Base-by-base conservation (phyloP, 2,797 vertebrate species). In the Synaphobranchus kaupii region DNA sequence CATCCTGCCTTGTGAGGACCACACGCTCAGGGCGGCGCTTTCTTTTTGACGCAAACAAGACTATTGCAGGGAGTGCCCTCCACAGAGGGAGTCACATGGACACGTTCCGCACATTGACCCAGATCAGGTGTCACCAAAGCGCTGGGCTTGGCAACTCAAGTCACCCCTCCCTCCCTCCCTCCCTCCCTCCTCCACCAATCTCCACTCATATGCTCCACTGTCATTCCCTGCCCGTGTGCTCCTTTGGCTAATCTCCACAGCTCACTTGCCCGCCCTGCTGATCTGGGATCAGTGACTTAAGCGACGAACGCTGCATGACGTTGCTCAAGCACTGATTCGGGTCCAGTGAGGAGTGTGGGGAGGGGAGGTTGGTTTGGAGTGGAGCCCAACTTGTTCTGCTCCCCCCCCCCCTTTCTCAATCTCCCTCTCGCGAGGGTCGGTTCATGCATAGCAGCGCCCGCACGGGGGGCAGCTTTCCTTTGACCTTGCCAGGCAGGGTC, bases 81-180 rank as follows among this genome's bases (percentile, higher is more conserved):
- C n/a, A n/a, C 84, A 4, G 13, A 78, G 84, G 89, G 2, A 89
- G 80, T 94, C 92, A 94, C 93, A 91, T 93, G 93, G 84, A 87
- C 48, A 7, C 39, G 48, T 82, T 81, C 85, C 88, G 90, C 84
- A 78, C 50, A 76, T 86, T 50, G 31, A 13, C 48, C 20, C 10
- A 54, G 85, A 78, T 86, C 85, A 56, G 50, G 85, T 86, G 47
- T 85, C 84, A 44, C 48, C 71, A 15, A 9, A 68, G 66, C 1
- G n/a, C 25, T 9, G 66, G 58, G 44, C 31, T 63, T 12, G 31
- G 22, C 39, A 47, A 47, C 12, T 4, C 58, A 39, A 52, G 31
- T 52, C 9, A 50, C 48, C 48, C 7, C 48, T 7, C 47, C 56
- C 63, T 44, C 20, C 83, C 20, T 1, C 22, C n/a, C n/a, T n/a